Percentiles rank a stretch among this genome's conserved stretches.
Conservation (phyloP, 2,888 invertebrate species). For the Lasioglossum leucozonium region DNA sequence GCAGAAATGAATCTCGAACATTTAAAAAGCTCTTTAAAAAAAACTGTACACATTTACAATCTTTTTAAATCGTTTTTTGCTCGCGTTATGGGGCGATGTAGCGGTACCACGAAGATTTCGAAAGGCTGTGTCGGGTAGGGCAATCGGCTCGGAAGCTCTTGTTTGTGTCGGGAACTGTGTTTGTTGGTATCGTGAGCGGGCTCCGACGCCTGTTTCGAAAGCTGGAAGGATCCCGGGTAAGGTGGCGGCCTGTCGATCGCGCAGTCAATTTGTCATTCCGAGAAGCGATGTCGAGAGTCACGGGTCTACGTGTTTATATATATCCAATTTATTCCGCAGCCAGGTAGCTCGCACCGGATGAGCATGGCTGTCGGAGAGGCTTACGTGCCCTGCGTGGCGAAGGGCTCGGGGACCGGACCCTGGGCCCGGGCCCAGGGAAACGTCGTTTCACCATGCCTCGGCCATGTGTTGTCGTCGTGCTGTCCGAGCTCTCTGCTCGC, state of each 20-base stretch:
- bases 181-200: not conserved
- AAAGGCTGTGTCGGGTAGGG: not conserved
- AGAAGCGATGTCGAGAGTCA: slow-evolving; percentile 46
- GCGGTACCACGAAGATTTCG: not conserved
- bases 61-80: too few relatives aligned
- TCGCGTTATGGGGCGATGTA: too few relatives aligned
- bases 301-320: slow-evolving; percentile 47
- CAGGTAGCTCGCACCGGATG: slow-evolving; percentile 80
- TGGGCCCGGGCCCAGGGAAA: not conserved
- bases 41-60: too few relatives aligned
- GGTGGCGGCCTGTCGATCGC: slow-evolving; percentile 37
- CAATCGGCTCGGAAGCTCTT: not conserved
- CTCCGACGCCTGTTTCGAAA: not conserved
- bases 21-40: too few relatives aligned
- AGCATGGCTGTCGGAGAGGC: slow-evolving; percentile 69
- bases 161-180: not conserved
- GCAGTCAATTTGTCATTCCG: slow-evolving; percentile 62
- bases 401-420: slow-evolving; percentile 29
- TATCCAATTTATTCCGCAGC: slow-evolving; percentile 78
- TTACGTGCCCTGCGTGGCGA: slow-evolving; percentile 73
- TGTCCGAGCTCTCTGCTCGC: slow-evolving; percentile 1
- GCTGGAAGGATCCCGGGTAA: slow-evolving; percentile 25
- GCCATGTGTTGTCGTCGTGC: slow-evolving; percentile 65
- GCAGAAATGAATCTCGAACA: too few relatives aligned
- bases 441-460: slow-evolving; percentile 36